These are phyloP conservation scores for Petrolisthes cinctipes DNA, from an alignment of 2,888 invertebrate genomes.

Conservation along the genomic window DNA sequence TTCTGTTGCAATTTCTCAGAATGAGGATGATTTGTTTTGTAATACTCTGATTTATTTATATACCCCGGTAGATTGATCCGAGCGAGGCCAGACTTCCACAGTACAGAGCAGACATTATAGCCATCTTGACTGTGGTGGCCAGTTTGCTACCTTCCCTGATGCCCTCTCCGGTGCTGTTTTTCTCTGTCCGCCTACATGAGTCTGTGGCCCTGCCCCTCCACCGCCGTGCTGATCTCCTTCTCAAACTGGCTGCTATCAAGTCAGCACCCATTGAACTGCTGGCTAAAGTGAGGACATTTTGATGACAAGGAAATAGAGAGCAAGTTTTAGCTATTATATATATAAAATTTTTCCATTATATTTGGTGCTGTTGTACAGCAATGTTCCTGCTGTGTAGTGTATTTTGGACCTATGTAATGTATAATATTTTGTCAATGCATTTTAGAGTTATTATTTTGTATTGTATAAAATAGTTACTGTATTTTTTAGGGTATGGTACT, in stretches of 20 bases:
- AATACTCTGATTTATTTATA: too few relatives aligned
- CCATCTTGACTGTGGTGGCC: slow-evolving; percentile 57
- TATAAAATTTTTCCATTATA: not conserved
- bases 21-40: too few relatives aligned
- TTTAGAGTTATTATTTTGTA: too few relatives aligned
- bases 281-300: slow-evolving; percentile 24
- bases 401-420: too few relatives aligned
- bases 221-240: slow-evolving; percentile 58
- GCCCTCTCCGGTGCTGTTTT: slow-evolving; percentile 47
- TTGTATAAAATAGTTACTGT: too few relatives aligned
- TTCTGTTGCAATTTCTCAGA: too few relatives aligned
- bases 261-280: slow-evolving; percentile 53
- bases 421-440: too few relatives aligned
- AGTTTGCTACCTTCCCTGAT: slow-evolving; percentile 60
- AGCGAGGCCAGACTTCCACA: slow-evolving; percentile 58
- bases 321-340: too few relatives aligned
- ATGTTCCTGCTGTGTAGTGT: not conserved
- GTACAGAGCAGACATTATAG: slow-evolving; percentile 52
- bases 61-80: slow-evolving; percentile 46
- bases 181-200: slow-evolving; percentile 55
- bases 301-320: not conserved
- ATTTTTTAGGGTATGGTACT: too few relatives aligned
- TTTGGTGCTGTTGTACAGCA: not conserved
- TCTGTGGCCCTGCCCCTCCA: slow-evolving; percentile 58
- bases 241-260: slow-evolving; percentile 62